These are phyloP conservation scores for Camelus bactrianus DNA, from an alignment of 2,113 vertebrate genomes.

Conservation along the genomic window DNA sequence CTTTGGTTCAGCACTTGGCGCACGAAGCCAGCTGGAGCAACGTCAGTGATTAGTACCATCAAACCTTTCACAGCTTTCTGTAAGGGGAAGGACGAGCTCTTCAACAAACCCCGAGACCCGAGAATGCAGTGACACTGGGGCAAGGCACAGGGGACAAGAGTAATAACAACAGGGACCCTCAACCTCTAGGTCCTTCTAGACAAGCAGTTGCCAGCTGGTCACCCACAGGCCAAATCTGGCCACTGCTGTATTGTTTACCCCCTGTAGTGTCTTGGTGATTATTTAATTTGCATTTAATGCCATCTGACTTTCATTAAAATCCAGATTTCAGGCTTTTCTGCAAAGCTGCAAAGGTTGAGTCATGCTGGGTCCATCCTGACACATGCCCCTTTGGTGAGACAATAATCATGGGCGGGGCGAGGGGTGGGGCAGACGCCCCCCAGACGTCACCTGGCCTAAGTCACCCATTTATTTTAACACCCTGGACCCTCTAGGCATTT, in stretches of 20 bases:
- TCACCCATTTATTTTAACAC: neutral
- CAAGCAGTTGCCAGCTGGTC: neutral
- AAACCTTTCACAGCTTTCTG: neutral
- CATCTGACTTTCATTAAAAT: neutral
- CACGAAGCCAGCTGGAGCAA: neutral
- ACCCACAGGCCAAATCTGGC: neutral
- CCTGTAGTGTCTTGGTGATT: neutral
- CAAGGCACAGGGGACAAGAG: neutral
- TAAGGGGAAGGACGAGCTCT: neutral
- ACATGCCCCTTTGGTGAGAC: neutral
- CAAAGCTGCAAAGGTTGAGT: neutral
- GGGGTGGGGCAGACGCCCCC: no score
- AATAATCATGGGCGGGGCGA: neutral
- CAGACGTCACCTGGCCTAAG: neutral
- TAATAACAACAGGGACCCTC: neutral
- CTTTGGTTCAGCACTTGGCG: neutral
- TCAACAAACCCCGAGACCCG: neutral
- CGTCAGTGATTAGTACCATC: neutral
- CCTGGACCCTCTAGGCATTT: neutral
- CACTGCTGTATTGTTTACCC: neutral
- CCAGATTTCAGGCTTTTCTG: neutral
- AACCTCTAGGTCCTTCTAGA: neutral
- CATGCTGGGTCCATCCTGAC: neutral
- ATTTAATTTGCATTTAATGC: neutral
- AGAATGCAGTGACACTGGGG: neutral